Evolutionary conservation across 2,888 invertebrate species (phyloP).

Genomic region (Ophion ventricosus): DNA sequence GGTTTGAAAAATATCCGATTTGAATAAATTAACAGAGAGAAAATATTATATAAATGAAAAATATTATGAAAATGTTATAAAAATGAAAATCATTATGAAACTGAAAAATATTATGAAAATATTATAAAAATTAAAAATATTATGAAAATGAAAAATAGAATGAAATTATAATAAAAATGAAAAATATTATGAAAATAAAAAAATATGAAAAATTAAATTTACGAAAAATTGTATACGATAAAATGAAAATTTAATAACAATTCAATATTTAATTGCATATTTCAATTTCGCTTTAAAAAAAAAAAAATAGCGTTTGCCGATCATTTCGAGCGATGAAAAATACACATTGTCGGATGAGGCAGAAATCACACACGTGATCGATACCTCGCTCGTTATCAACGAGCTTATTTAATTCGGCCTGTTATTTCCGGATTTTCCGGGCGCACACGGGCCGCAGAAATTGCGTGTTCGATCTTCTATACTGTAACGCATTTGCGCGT

Average conservation of each 20-base stretch:
- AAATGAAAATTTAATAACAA: background rate
- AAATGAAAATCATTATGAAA: no score
- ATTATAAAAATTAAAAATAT: no score
- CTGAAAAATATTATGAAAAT: no score
- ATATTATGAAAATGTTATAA: no score
- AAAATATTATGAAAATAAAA: no score
- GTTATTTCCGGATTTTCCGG: slow-evolving; percentile 64
- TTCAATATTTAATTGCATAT: background rate
- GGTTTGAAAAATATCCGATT: no score
- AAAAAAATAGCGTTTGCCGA: background rate
- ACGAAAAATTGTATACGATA: no score
- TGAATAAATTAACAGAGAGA: no score
- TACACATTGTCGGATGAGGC: background rate
- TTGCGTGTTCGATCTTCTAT: slow-evolving; percentile 28
- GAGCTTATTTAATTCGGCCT: slow-evolving; percentile 53
- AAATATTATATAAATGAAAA: no score
- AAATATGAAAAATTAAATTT: no score
- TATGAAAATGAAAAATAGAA: no score
- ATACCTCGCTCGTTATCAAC: slow-evolving; percentile 52
- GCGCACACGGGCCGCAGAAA: slow-evolving; percentile 25
- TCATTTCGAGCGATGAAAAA: background rate
- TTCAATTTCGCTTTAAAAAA: background rate
- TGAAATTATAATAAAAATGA: no score
- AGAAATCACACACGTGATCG: slow-evolving; percentile 23
- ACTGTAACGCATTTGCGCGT: background rate